A percentile compares a stretch with the other conserved stretches of the same genome.
Evolutionary conservation across 2,888 invertebrate genomes (phyloP).

Genomic region (Tenthredo amoena): DNA sequence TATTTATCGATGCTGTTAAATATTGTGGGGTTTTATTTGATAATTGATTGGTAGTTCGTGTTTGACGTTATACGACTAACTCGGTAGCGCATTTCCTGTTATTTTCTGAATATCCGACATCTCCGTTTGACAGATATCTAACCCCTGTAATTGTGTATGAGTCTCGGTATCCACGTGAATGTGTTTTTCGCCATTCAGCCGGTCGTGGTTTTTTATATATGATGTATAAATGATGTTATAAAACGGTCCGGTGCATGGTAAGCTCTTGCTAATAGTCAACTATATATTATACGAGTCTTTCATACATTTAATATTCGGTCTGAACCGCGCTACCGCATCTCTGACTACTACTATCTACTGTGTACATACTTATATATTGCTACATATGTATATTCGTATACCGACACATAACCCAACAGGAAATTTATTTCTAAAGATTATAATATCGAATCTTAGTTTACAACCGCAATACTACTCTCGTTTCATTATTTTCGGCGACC

Average conservation of each 20-base stretch:
- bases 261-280: background rate
- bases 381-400: background rate
- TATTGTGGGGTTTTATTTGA: background rate
- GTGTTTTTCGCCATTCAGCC: slow-evolving; percentile 7
- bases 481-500: background rate
- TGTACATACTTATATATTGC: background rate
- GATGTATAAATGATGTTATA: slow-evolving; percentile 36
- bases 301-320: background rate
- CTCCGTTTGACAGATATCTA: slow-evolving; percentile 71
- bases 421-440: background rate
- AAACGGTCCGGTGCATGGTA: slow-evolving; percentile 53
- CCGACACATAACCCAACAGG: background rate
- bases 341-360: background rate
- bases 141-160: slow-evolving; percentile 63
- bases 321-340: background rate
- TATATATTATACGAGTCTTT: background rate
- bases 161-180: slow-evolving; percentile 69
- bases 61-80: slow-evolving; percentile 52
- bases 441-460: background rate
- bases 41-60: background rate
- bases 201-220: slow-evolving; percentile 22
- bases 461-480: background rate
- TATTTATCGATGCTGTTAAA: background rate
- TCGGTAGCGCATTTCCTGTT: slow-evolving; percentile 67
- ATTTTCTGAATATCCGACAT: slow-evolving; percentile 69